Base-by-base conservation (phyloP, 2,888 invertebrate genomes). In the Hyalella azteca region DNA sequence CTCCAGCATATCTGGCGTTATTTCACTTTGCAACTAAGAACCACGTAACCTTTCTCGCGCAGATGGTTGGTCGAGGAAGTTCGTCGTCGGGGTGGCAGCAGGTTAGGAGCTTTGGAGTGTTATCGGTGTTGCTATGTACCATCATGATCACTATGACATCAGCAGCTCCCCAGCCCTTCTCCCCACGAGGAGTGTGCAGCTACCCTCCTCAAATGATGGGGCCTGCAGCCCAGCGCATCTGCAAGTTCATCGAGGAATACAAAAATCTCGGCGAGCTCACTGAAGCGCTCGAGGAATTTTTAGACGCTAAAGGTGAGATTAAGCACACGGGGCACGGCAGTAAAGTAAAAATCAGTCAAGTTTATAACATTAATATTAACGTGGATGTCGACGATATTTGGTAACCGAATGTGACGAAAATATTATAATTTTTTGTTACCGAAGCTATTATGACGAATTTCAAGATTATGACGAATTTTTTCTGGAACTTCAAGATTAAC, bases 211-310 rank as follows among this genome's bases (percentile, higher is more conserved):
- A 79, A 3, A 48, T 59, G 19, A 78, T 82, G 73, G 79, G 81
- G 39, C 78, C 81, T 39, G 79, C 78, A 50, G 80, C 81, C 45
- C 81, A 81, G 54, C 77, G 75, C 40, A 79, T 83, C 45, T 83
- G 83, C 73, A 78, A 78, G 26, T 81, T 81, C 60, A 79, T 83
- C 59, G 60, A 29, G 26, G 75, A 41, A 45, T 75, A 45, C 26
- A 41, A 45, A 29, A 80, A 81, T 66, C 79, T 81, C 80, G 77
- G 81, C 32, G 80, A 80, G 60, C 78, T 83, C 54, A 81, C 81
- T 5, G 59, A 80, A 19, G 83, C 83, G 4, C 79, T 83, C 79
- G 83, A 83, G 66, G 81, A 83, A 15, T 80, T 81, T 22, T 79
- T 83, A 2, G 83, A 78, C 36, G 83, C 83, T n/a, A 79, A 83